Base-by-base conservation (phyloP, 2,113 vertebrate genomes). In the Menura novaehollandiae region DNA sequence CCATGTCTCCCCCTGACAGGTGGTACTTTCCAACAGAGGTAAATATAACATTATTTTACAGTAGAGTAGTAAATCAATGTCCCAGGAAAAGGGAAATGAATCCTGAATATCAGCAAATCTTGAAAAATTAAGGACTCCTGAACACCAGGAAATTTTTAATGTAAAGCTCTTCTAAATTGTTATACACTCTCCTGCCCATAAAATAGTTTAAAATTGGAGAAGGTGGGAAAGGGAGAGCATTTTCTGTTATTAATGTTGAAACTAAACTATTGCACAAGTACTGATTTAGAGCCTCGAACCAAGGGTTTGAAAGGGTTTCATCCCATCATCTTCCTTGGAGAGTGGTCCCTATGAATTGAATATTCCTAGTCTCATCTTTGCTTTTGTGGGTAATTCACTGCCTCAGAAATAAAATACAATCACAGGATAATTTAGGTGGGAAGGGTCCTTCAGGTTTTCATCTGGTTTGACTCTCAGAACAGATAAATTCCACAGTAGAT, bases 151-250 rank as follows among this genome's bases (percentile, higher is more conserved):
- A 16, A 16, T 15, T 82, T 66, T n/a, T 8, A 46, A 20, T 43
- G 8, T 44, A 75, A 82, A 63, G 7, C 1, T 72, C 12, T 78
- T 43, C 26, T 33, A 59, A 67, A 3, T 41, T 53, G 3, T 7
- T 46, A 7, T 49, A 5, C 16, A 15, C 2, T 52, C n/a, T 51
- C 22, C 7, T n/a, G 3, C 1, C 1, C 6, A 46, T 10, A 14
- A 4, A 41, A 35, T 8, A 37, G 1, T 32, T 78, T 44, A 46
- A 82, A 82, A 37, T 14, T 41, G 7, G 13, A 74, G n/a, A 81
- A 62, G 5, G 2, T 44, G 12, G 20, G 11, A 93, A 91, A 89
- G 3, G 15, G 10, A 88, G 7, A 62, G 1, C 3, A 52, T 28
- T 58, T 72, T n/a, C 23, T 3, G 0, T 27, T 39, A 32, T 6